Evolutionary conservation across 2,113 vertebrate species (phyloP), one percentile per base, ranked within the genome.

Genomic region (Melanostigma gelatinosum): DNA sequence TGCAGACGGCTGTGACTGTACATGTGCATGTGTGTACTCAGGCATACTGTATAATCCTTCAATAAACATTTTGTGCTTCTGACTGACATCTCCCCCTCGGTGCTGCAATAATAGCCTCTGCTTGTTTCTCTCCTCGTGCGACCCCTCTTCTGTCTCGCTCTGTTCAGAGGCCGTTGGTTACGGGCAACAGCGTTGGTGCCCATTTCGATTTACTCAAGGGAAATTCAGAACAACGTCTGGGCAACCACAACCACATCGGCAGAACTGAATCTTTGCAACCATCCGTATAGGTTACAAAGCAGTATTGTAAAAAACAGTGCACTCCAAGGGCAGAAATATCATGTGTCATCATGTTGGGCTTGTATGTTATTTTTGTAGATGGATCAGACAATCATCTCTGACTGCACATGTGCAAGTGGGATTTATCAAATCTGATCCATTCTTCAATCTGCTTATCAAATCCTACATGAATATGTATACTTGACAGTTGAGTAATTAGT

Each of bases 11-110:
- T 76, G 50, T 83, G 83, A 85, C 70, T 73, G 80, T 84, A 79
- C 50, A 50, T 72, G 68, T 73, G 67, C 61, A 50, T 62, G 65
- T 32, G 81, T 73, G 72, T 75, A 60, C 29, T 83, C 61, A 68
- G 78, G 72, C 79, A 71, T 40, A 68, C 71, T 84, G 67, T 75
- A 82, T 86, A 83, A 92, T 77, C 89, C 71, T 55, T 74, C 34
- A 32, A 55, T 77, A 71, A 87, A 65, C 52, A 76, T 78, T 84
- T 34, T 76, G 67, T 87, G 77, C 60, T 46, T 50, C 67, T 60
- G 75, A 80, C 55, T 85, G 84, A 85, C 48, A 55, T 80, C 75
- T 75, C 70, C 55, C 54, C 78, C 27, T 24, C 74, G 54, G 66
- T 38, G 66, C 65, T 75, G 54, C 36, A 9, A 82, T 87, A 84